phyloP scores from a whole-genome alignment of 2,888 invertebrate species.

The Tryphoninae sp. region DNA sequence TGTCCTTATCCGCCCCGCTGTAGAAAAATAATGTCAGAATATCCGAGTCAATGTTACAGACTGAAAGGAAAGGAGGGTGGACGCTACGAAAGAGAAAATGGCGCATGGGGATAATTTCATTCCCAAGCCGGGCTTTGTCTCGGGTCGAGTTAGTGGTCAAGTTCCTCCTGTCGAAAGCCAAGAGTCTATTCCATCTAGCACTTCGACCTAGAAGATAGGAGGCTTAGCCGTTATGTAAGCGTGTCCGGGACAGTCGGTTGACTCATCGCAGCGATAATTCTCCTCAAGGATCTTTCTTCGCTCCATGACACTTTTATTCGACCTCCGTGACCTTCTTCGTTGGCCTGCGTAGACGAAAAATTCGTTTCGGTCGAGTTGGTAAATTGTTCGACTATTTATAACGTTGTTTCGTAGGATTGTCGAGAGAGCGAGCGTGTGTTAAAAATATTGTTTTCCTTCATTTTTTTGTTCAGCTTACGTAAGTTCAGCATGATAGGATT shows the following conservation, averaged over 20 bases:
- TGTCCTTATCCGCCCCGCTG: conserved; percentile 38
- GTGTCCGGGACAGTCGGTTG: not conserved
- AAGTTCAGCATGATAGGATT: conserved; percentile 8
- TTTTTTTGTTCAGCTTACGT: conserved; percentile 3
- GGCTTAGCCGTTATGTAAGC: conserved; percentile 16
- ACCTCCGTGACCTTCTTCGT: conserved; percentile 11
- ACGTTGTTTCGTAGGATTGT: not conserved
- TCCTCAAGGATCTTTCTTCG: conserved; percentile 25
- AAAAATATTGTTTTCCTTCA: conserved; percentile 12
- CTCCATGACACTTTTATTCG: conserved; percentile 40
- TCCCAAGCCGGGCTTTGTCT: conserved; percentile 7
- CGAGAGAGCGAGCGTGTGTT: not conserved
- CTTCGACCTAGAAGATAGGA: conserved; percentile 7
- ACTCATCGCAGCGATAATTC: conserved; percentile 46
- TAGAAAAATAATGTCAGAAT: conserved; percentile 10
- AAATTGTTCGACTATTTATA: conserved; percentile 4
- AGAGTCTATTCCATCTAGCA: not conserved
- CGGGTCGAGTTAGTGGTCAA: conserved; percentile 1
- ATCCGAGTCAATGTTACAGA: not conserved
- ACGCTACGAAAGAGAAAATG: conserved; percentile 15
- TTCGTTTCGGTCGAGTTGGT: conserved; percentile 25
- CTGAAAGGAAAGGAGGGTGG: conserved; percentile 14
- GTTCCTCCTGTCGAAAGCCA: not conserved
- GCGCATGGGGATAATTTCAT: conserved; percentile 16
- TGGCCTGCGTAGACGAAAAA: not conserved